A percentile compares a stretch with the other conserved stretches of the same genome.
Evolutionary conservation across 2,797 vertebrate species (phyloP).

Genomic region (Darevskia mixta): DNA sequence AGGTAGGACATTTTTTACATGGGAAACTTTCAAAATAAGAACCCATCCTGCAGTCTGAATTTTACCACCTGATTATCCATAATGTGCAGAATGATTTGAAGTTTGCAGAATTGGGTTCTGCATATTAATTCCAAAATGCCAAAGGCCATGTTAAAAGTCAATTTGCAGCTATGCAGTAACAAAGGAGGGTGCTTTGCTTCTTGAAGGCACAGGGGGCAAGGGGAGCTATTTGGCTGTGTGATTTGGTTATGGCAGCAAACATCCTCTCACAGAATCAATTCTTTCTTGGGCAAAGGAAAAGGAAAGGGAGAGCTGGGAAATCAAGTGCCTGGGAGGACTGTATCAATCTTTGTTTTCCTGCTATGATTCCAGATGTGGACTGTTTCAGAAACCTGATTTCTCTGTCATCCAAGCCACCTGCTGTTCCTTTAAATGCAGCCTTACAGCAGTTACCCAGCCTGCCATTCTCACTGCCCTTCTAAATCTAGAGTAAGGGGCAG

Average conservation of each 20-base stretch:
- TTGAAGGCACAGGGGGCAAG: neutral
- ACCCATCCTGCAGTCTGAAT: neutral
- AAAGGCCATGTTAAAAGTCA: rapidly evolving
- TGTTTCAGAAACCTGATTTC: neutral
- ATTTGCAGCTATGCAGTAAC: neutral
- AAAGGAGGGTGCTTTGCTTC: neutral
- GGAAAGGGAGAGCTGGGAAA: neutral
- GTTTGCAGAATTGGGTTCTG: rapidly evolving
- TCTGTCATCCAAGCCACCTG: neutral
- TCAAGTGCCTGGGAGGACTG: neutral
- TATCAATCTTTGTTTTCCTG: neutral
- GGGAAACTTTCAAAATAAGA: neutral
- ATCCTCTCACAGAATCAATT: neutral
- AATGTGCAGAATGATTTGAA: neutral
- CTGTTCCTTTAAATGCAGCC: neutral
- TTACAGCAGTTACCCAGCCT: rapidly evolving
- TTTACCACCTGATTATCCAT: neutral
- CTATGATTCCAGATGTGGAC: neutral
- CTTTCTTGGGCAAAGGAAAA: neutral
- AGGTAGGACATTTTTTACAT: neutral
- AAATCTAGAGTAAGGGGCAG: conserved; percentile 16
- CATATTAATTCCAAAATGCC: neutral
- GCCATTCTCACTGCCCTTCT: neutral
- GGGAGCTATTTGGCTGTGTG: neutral
- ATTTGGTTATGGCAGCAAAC: neutral